Conservation (phyloP, 2,797 vertebrate genomes). For the Siniperca obscura region DNA sequence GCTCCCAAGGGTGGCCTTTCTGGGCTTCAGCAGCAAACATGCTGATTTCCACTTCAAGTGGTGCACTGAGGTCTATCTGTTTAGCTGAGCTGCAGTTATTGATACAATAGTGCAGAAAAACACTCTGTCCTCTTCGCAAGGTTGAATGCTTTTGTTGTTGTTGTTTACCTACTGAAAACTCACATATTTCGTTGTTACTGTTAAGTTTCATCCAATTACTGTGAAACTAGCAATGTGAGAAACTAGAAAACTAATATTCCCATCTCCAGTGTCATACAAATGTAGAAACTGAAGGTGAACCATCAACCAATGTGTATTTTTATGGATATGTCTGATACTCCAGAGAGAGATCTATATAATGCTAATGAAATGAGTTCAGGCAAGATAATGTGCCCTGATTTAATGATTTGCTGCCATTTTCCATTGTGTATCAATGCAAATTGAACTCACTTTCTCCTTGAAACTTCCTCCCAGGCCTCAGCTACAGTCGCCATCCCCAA, state of each 20-base stretch:
- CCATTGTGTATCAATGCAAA: not conserved
- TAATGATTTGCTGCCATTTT: not conserved
- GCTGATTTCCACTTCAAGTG: constrained; percentile 62
- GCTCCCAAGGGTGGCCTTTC: constrained; percentile 49
- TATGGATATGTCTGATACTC: not conserved
- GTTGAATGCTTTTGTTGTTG: constrained; percentile 12
- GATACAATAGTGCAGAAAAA: constrained; percentile 42
- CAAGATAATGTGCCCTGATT: not conserved
- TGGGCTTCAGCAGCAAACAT: constrained; percentile 61
- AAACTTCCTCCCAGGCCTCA: constrained; percentile 75
- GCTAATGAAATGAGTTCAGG: not conserved
- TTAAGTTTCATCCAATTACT: not conserved
- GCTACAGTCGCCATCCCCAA: constrained; percentile 86
- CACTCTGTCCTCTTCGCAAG: constrained; percentile 27
- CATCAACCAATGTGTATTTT: constrained; percentile 1
- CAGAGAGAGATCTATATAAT: not conserved
- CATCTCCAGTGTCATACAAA: not conserved
- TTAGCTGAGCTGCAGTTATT: constrained; percentile 67
- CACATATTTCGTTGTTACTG: not conserved
- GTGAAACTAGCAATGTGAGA: not conserved
- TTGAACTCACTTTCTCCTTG: not conserved
- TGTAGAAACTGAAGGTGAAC: constrained; percentile 2
- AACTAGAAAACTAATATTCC: not conserved
- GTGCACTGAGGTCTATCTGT: constrained; percentile 40
- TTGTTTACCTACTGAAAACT: constrained; percentile 19